Percentiles rank a stretch among this genome's conserved stretches.
Evolutionary conservation across 2,797 vertebrate genomes (phyloP).

Genomic region (Remorina albescens): DNA sequence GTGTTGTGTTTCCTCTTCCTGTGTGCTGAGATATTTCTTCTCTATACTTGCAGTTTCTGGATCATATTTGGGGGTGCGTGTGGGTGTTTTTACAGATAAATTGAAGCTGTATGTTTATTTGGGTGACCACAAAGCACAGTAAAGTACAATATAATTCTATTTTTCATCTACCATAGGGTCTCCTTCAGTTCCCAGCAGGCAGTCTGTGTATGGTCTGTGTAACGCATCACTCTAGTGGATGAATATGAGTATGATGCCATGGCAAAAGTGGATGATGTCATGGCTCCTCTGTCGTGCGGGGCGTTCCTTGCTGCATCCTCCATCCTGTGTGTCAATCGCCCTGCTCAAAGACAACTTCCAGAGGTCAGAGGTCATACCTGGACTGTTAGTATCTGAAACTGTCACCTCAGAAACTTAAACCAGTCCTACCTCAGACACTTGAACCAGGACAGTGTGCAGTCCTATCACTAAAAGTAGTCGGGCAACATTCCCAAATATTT

Average conservation of each 20-base stretch:
- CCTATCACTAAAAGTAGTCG: too few relatives aligned
- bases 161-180: conserved; percentile 45
- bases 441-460: too few relatives aligned
- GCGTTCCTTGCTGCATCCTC: conserved; percentile 80
- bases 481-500: too few relatives aligned
- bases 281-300: conserved; percentile 82
- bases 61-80: conserved; percentile 82
- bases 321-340: conserved; percentile 81
- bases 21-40: conserved; percentile 81
- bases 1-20: conserved; percentile 83
- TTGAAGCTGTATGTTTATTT: too few relatives aligned
- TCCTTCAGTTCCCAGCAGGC: conserved; percentile 75
- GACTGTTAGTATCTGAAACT: neutral
- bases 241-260: conserved; percentile 81
- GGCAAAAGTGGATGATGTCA: conserved; percentile 68
- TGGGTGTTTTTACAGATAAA: neutral
- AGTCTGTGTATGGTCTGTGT: conserved; percentile 75
- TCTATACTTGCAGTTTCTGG: conserved; percentile 84
- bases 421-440: too few relatives aligned
- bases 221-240: conserved; percentile 82
- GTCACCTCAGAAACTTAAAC: too few relatives aligned
- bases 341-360: conserved; percentile 81
- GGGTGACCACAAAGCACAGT: too few relatives aligned
- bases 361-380: conserved; percentile 64
- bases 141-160: too few relatives aligned